These are phyloP conservation scores for Tipula lateralis DNA, from an alignment of 2,888 invertebrate species.

Conservation along the genomic window DNA sequence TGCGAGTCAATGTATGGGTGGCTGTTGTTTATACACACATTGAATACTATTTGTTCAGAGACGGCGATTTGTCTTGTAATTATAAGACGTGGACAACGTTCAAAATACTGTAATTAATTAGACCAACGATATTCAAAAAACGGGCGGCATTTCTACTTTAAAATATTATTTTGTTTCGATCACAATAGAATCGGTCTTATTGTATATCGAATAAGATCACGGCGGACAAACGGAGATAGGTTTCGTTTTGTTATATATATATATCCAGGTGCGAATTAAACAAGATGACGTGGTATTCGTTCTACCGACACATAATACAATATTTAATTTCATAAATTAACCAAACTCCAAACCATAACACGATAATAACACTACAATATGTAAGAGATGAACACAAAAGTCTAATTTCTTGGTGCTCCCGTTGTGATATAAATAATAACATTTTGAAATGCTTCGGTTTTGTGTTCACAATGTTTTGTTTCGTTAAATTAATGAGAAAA, in stretches of 20 bases:
- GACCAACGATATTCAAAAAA: not conserved
- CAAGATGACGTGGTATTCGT: slow-evolving; percentile 20
- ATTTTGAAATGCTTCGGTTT: not conserved
- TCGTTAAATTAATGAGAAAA: slow-evolving; percentile 1
- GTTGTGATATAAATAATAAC: slow-evolving; percentile 5
- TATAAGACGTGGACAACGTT: not conserved
- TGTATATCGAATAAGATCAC: not conserved
- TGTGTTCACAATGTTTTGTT: not conserved
- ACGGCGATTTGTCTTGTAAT: not conserved
- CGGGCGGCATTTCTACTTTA: not conserved
- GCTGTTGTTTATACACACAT: no score
- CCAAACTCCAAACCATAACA: not conserved
- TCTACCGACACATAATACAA: not conserved
- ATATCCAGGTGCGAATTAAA: slow-evolving; percentile 28
- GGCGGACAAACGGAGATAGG: not conserved
- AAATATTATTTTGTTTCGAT: not conserved
- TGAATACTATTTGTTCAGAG: not conserved
- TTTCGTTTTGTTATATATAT: not conserved
- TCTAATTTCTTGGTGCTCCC: not conserved
- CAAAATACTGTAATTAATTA: not conserved
- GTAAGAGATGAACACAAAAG: not conserved
- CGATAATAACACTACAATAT: not conserved
- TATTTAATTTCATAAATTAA: no score
- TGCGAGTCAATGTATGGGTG: no score
- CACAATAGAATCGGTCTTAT: not conserved